A percentile compares a stretch with the other conserved stretches of the same genome.
These are phyloP conservation scores for Andrena bicolor DNA, from an alignment of 2,888 invertebrate genomes.

Conservation along the genomic window DNA sequence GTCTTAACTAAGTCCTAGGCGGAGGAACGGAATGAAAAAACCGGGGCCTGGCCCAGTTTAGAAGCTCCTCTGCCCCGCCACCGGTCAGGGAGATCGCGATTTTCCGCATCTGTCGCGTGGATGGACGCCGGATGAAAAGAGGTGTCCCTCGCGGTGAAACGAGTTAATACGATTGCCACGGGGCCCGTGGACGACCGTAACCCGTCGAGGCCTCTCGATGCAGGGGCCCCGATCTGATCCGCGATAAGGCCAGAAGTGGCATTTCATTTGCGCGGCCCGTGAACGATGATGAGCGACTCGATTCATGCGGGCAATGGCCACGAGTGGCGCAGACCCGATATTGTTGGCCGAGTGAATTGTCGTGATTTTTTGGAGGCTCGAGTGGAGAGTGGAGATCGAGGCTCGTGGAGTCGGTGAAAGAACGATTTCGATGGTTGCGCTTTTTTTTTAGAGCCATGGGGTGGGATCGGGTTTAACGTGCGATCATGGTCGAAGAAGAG, in stretches of 20 bases:
- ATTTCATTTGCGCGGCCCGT: constrained; percentile 38
- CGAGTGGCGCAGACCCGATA: neutral
- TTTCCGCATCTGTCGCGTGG: constrained; percentile 68
- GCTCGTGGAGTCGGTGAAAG: neutral
- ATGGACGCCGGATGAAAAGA: constrained; percentile 60
- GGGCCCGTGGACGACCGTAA: neutral
- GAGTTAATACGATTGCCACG: constrained; percentile 63
- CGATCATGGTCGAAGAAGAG: no score
- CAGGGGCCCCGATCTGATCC: constrained; percentile 17
- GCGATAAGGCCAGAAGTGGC: constrained; percentile 31
- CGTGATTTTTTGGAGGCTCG: constrained; percentile 1
- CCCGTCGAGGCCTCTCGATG: constrained; percentile 7
- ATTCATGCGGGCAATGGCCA: neutral
- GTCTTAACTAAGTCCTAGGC: constrained; percentile 70
- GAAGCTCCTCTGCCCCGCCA: constrained; percentile 17
- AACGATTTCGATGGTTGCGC: neutral
- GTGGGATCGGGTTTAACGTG: neutral
- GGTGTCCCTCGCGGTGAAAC: constrained; percentile 52
- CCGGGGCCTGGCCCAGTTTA: constrained; percentile 49
- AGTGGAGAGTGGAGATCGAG: neutral
- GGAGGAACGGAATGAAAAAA: neutral
- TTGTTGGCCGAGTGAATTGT: neutral
- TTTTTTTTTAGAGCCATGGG: neutral
- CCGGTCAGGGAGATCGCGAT: constrained; percentile 66
- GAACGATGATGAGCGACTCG: neutral